Evolutionary conservation across 37 sponge, comb jelly and placozoan genomes (phyloP).

Genomic region (Tethya wilhelma): DNA sequence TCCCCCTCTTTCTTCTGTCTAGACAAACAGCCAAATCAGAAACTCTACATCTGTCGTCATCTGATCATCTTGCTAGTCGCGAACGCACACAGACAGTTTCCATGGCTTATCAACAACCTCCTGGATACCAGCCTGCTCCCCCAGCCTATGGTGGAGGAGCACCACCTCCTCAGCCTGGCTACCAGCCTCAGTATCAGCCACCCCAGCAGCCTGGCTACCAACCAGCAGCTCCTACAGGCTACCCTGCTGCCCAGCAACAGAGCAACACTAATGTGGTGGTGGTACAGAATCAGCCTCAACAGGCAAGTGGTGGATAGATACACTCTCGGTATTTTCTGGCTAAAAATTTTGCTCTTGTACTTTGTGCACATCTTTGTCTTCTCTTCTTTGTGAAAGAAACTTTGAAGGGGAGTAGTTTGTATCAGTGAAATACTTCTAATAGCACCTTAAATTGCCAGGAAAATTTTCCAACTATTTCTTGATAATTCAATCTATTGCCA

Average conservation of each 20-base stretch:
- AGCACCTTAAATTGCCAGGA: too few relatives aligned
- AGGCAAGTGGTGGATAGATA: background rate
- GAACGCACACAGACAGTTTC: too few relatives aligned
- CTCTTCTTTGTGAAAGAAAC: too few relatives aligned
- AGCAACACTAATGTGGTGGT: slow-evolving; percentile 49
- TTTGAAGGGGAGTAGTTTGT: too few relatives aligned
- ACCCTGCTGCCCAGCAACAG: slow-evolving; percentile 44
- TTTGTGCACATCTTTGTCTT: too few relatives aligned
- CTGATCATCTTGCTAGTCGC: too few relatives aligned
- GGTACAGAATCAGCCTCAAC: slow-evolving; percentile 23
- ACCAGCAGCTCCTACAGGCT: slow-evolving; percentile 5
- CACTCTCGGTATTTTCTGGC: too few relatives aligned
- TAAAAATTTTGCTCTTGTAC: too few relatives aligned
- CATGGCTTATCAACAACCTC: slow-evolving; percentile 27
- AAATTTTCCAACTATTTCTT: background rate
- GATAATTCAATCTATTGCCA: background rate
- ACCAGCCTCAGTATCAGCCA: slow-evolving; percentile 3
- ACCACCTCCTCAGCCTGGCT: slow-evolving; percentile 3
- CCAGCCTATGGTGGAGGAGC: background rate
- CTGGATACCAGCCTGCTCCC: background rate
- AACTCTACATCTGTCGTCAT: too few relatives aligned
- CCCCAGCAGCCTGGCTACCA: slow-evolving; percentile 10
- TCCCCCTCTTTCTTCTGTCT: too few relatives aligned
- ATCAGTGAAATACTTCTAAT: too few relatives aligned
- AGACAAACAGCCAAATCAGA: too few relatives aligned